These are phyloP conservation scores for Portunus trituberculatus DNA, from an alignment of 1,140 invertebrate species.

Conservation along the genomic window DNA sequence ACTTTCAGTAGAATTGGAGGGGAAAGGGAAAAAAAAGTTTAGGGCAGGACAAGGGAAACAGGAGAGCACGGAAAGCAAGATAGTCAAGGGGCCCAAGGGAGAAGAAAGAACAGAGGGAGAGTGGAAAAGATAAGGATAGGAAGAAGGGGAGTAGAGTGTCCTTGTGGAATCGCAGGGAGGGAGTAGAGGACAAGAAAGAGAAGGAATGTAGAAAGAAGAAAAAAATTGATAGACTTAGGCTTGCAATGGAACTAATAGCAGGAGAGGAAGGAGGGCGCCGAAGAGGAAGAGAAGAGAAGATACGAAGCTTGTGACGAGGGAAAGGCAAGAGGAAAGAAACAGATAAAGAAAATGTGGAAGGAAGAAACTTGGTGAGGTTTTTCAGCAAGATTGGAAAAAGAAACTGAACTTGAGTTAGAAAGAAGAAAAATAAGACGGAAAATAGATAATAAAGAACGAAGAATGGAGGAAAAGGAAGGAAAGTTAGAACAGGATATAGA, in stretches of 20 bases:
- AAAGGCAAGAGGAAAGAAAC: no score
- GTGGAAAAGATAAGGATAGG: slow-evolving; percentile 20
- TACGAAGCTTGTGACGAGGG: no score
- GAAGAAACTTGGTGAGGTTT: neutral
- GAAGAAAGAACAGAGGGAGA: neutral
- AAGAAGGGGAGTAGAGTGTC: neutral
- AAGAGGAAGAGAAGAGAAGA: no score
- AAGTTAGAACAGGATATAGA: neutral
- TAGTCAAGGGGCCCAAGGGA: neutral
- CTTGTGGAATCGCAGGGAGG: neutral
- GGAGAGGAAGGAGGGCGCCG: no score
- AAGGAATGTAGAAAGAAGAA: no score
- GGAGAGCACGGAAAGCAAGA: neutral
- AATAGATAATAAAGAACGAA: neutral
- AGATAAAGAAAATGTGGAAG: neutral
- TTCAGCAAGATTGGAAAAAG: no score
- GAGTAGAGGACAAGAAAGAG: neutral
- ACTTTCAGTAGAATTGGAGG: neutral
- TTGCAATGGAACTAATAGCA: no score
- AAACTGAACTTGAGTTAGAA: neutral
- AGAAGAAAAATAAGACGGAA: neutral
- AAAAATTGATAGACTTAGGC: no score
- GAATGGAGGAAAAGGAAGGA: neutral
- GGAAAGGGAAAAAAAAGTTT: neutral
- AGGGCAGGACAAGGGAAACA: neutral